Conservation (phyloP, 2,888 invertebrate genomes). For the Molorchus minor region DNA sequence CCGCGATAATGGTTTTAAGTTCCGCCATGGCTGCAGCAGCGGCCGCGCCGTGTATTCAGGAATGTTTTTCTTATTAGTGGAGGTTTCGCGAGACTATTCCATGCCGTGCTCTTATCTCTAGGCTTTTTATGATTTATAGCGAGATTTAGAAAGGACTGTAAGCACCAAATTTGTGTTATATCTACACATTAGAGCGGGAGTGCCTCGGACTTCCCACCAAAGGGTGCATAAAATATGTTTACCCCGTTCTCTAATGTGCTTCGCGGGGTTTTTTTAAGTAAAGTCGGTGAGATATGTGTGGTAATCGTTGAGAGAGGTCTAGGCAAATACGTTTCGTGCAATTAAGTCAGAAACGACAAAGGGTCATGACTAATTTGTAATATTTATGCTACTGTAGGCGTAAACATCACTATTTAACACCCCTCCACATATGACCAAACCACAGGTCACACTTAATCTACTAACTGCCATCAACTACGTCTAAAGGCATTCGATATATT, state of each 20-base stretch:
- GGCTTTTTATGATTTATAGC: conserved; percentile 17
- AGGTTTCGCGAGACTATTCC: neutral
- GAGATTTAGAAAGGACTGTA: conserved; percentile 13
- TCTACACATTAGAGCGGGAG: conserved; percentile 12
- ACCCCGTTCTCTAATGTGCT: neutral
- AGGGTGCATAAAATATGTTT: conserved; percentile 16
- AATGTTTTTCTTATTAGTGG: conserved; percentile 9
- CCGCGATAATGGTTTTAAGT: neutral
- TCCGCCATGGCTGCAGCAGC: neutral
- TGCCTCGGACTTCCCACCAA: neutral
- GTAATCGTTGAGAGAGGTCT: too few species aligned
- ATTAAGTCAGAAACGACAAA: too few species aligned
- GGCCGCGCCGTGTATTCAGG: neutral
- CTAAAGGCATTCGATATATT: too few species aligned
- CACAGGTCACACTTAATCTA: too few species aligned
- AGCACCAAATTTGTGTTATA: conserved; percentile 14
- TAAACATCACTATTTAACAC: too few species aligned
- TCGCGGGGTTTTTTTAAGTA: neutral
- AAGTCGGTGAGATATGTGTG: neutral
- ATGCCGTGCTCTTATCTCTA: conserved; percentile 4
- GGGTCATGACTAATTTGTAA: too few species aligned
- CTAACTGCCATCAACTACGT: too few species aligned
- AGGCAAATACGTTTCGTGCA: too few species aligned
- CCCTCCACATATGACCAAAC: too few species aligned
- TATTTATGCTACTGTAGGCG: too few species aligned